Conservation (phyloP, 2,797 vertebrate genomes). For the Fratercula arctica region DNA sequence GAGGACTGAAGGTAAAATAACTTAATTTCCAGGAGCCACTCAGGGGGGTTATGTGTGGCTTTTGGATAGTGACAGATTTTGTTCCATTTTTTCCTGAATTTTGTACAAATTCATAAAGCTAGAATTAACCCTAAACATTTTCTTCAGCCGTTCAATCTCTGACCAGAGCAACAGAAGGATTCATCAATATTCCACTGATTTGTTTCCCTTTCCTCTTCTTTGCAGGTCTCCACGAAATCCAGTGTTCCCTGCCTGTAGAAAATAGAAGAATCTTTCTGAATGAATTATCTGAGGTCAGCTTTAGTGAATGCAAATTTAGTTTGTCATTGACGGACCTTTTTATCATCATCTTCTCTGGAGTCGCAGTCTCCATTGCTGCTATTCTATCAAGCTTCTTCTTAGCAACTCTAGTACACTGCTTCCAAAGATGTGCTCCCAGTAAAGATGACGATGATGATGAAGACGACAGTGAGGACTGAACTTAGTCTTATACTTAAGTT, state of each 20-base stretch:
- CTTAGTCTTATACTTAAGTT: not conserved
- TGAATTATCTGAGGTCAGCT: slow-evolving; percentile 95
- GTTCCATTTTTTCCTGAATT: not conserved
- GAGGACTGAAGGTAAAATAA: not conserved
- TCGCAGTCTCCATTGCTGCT: slow-evolving; percentile 93
- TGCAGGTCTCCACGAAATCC: slow-evolving; percentile 90
- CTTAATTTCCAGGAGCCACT: not conserved
- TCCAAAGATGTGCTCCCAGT: slow-evolving; percentile 91
- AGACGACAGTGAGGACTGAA: slow-evolving; percentile 86
- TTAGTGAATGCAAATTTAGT: slow-evolving; percentile 93
- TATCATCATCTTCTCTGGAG: slow-evolving; percentile 98
- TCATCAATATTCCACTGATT: not conserved
- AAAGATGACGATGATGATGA: slow-evolving; percentile 96
- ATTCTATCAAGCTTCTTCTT: slow-evolving; percentile 98
- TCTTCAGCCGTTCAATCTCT: not conserved
- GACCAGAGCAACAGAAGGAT: not conserved
- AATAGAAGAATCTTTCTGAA: slow-evolving; percentile 88
- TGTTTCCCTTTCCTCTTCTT: slow-evolving; percentile 5
- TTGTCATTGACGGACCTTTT: slow-evolving; percentile 94
- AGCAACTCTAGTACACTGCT: slow-evolving; percentile 95
- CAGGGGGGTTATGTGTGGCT: not conserved
- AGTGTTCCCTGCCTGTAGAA: slow-evolving; percentile 91
- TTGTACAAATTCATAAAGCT: not conserved
- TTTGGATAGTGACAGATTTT: not conserved
- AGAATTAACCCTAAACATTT: not conserved